These are phyloP conservation scores for Marmota flaviventris DNA, from an alignment of 2,113 vertebrate genomes.

Conservation along the genomic window DNA sequence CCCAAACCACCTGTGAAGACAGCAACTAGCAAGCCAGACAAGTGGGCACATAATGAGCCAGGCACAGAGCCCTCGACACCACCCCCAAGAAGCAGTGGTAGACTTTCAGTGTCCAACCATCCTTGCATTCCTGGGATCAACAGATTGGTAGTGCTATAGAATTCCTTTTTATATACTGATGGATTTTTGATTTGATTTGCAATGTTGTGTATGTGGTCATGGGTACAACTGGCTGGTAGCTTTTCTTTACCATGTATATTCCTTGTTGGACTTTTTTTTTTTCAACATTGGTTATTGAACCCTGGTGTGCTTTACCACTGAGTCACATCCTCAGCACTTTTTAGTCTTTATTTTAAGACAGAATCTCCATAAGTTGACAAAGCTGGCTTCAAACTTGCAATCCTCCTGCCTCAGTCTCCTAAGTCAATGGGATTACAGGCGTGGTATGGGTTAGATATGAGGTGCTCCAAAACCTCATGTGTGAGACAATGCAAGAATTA, in stretches of 20 bases:
- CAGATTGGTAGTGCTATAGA: background rate
- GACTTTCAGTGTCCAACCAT: background rate
- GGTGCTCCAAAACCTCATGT: too few species aligned
- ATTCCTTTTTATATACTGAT: background rate
- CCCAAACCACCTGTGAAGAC: too few species aligned
- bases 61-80: background rate
- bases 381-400: too few species aligned
- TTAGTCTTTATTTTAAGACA: too few species aligned
- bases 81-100: background rate
- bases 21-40: background rate
- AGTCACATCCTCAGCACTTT: too few species aligned
- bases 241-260: background rate
- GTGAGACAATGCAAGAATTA: too few species aligned
- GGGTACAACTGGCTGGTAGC: background rate
- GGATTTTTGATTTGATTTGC: background rate
- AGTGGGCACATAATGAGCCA: accelerated
- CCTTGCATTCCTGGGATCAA: background rate
- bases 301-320: too few species aligned
- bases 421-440: too few species aligned
- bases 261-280: background rate
- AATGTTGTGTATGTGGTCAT: background rate
- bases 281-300: too few species aligned
- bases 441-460: too few species aligned
- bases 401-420: too few species aligned
- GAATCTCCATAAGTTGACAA: too few species aligned